A percentile compares a stretch with the other conserved stretches of the same genome.
phyloP scores from a whole-genome alignment of 2,797 vertebrate species.

The Sebastes nivosus region DNA sequence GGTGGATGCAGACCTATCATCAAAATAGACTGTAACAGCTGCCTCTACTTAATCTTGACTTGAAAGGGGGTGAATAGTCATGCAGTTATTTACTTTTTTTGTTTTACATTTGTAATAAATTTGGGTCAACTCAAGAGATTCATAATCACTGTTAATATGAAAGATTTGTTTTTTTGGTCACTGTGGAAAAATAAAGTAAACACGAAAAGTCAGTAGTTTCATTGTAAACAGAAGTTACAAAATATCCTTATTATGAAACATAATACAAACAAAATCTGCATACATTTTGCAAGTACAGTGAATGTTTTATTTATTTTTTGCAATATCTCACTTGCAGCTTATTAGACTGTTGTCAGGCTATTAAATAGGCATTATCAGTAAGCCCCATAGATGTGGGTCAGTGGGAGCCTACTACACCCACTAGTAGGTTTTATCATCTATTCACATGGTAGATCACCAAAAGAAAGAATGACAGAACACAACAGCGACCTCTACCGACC shows the following conservation, averaged over 20 bases:
- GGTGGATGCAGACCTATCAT: not conserved
- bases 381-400: too few species aligned
- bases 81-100: not conserved
- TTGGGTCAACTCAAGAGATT: not conserved
- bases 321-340: not conserved
- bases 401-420: too few species aligned
- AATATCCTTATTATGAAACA: not conserved
- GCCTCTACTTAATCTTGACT: not conserved
- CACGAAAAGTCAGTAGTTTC: not conserved
- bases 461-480: too few species aligned
- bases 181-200: not conserved
- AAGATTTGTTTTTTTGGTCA: not conserved
- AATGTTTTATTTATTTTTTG: not conserved
- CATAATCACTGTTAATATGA: not conserved
- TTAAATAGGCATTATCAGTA: too few species aligned
- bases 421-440: too few species aligned
- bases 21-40: not conserved
- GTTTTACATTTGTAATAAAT: not conserved
- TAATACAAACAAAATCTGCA: not conserved
- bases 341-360: too few species aligned
- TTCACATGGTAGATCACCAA: too few species aligned
- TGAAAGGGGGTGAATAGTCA: not conserved
- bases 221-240: not conserved
- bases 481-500: fast-evolving
- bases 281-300: not conserved